phyloP scores from a whole-genome alignment of 2,888 invertebrate genomes.

The Patella ulyssiponensis region DNA sequence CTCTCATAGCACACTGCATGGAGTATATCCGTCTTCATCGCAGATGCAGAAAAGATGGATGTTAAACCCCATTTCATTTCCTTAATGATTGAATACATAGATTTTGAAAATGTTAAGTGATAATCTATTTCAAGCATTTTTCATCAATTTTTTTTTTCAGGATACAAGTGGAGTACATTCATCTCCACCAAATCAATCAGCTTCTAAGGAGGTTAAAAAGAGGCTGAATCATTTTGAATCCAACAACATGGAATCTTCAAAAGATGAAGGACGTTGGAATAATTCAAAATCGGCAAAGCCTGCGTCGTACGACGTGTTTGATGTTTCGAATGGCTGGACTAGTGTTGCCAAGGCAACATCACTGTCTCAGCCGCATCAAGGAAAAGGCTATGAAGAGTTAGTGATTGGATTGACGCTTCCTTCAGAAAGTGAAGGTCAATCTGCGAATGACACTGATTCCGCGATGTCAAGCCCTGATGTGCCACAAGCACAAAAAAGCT shows the following conservation, averaged over 20 bases:
- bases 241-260: slow-evolving; percentile 35
- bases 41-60: too few relatives aligned
- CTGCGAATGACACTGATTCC: slow-evolving; percentile 66
- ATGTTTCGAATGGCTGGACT: slow-evolving; percentile 42
- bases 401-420: slow-evolving; percentile 56
- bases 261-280: slow-evolving; percentile 59
- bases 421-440: slow-evolving; percentile 57
- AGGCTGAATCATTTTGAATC: slow-evolving; percentile 40
- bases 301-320: slow-evolving; percentile 40
- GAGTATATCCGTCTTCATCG: too few relatives aligned
- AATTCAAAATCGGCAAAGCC: slow-evolving; percentile 54
- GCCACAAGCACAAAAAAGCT: slow-evolving; percentile 39
- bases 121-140: too few relatives aligned
- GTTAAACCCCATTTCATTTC: too few relatives aligned
- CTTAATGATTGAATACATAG: too few relatives aligned
- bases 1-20: too few relatives aligned
- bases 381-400: slow-evolving; percentile 51
- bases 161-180: slow-evolving; percentile 18
- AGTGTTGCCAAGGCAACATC: slow-evolving; percentile 53
- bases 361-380: slow-evolving; percentile 30
- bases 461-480: slow-evolving; percentile 40
- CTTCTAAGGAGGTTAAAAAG: slow-evolving; percentile 17
- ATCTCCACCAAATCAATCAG: slow-evolving; percentile 16
- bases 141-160: slow-evolving; percentile 14
- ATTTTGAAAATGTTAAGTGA: too few relatives aligned